A percentile compares a stretch with the other conserved stretches of the same genome.
Evolutionary conservation across 2,888 invertebrate genomes (phyloP).

Genomic region (Sarcophaga subvicina): DNA sequence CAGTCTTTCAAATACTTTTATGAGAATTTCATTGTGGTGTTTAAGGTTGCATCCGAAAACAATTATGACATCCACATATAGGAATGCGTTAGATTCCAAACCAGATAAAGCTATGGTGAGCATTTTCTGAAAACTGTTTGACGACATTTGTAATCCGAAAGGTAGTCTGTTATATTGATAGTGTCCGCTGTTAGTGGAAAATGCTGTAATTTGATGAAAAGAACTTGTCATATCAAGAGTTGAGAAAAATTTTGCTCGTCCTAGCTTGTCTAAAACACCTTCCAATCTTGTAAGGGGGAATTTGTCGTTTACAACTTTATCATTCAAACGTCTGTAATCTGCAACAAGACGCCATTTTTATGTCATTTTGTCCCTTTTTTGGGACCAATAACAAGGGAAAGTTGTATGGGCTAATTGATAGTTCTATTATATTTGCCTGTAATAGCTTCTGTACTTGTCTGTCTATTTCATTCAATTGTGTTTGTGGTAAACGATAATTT

Average conservation of each 20-base stretch:
- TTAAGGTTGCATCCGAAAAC: not conserved
- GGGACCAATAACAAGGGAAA: not conserved
- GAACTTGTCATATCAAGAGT: constrained; percentile 23
- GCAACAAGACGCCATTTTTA: not conserved
- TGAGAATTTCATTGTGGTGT: constrained; percentile 4
- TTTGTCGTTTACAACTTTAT: constrained; percentile 16
- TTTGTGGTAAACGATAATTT: constrained; percentile 36
- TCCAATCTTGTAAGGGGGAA: constrained; percentile 19
- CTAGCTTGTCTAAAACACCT: constrained; percentile 7
- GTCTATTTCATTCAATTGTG: constrained; percentile 38
- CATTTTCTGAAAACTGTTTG: too few species aligned
- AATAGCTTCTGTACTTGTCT: constrained; percentile 28
- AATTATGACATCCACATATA: not conserved
- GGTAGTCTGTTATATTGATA: not conserved
- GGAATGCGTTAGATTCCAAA: too few species aligned
- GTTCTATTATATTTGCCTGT: constrained; percentile 15
- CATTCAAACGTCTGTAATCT: not conserved
- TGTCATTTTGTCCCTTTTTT: constrained; percentile 11
- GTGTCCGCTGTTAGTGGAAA: too few species aligned
- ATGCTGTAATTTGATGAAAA: not conserved
- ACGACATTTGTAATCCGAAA: not conserved
- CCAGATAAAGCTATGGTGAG: not conserved
- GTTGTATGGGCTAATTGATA: constrained; percentile 27
- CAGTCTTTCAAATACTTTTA: not conserved
- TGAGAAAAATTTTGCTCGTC: constrained; percentile 16